Evolutionary conservation across 2,888 invertebrate genomes (phyloP), one percentile per base, ranked within the genome.

Genomic region (Atherix ibis): DNA sequence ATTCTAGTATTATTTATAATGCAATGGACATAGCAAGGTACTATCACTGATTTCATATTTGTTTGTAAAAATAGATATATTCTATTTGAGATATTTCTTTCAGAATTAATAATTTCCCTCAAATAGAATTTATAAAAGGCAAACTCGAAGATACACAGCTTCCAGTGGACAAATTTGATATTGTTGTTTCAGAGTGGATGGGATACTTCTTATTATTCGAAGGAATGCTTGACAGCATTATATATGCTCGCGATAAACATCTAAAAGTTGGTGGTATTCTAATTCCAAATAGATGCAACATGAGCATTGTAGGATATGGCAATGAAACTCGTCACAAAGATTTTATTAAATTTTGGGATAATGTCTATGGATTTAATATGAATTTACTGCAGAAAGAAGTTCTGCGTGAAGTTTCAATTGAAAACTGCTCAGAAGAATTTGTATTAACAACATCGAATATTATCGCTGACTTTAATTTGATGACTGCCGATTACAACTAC

Each of bases 121-220:
- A 69, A 44, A 77, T 95, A 26, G 71, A 73, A 40, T 67, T 89
- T 35, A 65, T 88, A 1, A 88, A 85, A 62, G 91, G 91, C 1
- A 70, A 81, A 46, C 61, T 95, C 16, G 95, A 95, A 58, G 80
- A 88, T 45, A 78, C 82, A 4, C 64, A 69, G 34, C 57, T 89
- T 31, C 81, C 82, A 2, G 45, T 52, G 6, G 73, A 78, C 35
- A 76, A 81, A 58, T 81, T 83, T 24, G 94, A 97, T 56, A 73
- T 92, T 4, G 87, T 97, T 44, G 76, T 97, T 3, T 94, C 94
- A 0, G 95, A 97, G 58, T 97, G 94, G 92, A 97, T 97, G 95
- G 95, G 95, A 1, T 97, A 97, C 57, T 94, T 95, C 56, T 65
- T 97, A 26, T 62, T 95, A 2, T 95, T 88, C 58, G 95, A 97